Percentiles rank a stretch among this genome's conserved stretches.
These are phyloP conservation scores for Zenarchopterus dispar DNA, from an alignment of 2,797 vertebrate species.

Conservation along the genomic window DNA sequence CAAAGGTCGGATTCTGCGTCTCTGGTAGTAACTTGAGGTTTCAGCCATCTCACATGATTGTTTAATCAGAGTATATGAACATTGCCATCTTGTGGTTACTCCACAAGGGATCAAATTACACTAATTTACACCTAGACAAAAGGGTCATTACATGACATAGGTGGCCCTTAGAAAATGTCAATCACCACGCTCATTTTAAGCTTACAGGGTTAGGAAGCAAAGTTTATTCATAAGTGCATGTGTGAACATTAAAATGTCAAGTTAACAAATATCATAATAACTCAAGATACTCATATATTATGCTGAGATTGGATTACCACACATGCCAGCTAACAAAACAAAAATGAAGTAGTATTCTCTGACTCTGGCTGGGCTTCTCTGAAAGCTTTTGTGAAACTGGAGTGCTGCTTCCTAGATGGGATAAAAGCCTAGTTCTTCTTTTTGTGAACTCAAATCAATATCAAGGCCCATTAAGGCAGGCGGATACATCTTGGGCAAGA, in stretches of 20 bases:
- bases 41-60: slow-evolving; percentile 49
- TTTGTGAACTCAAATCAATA: slow-evolving; percentile 81
- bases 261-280: slow-evolving; percentile 6
- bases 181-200: slow-evolving; percentile 8
- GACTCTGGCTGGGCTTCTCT: slow-evolving; percentile 47
- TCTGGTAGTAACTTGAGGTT: slow-evolving; percentile 58
- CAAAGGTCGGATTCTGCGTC: slow-evolving; percentile 55
- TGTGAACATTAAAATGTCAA: slow-evolving; percentile 1
- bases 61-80: slow-evolving; percentile 70
- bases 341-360: slow-evolving; percentile 29
- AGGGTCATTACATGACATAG: slow-evolving; percentile 9
- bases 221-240: not conserved
- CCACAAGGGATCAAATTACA: slow-evolving; percentile 42
- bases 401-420: slow-evolving; percentile 70
- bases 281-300: not conserved
- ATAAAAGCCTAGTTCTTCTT: slow-evolving; percentile 76
- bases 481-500: slow-evolving; percentile 65
- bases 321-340: slow-evolving; percentile 23
- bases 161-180: not conserved
- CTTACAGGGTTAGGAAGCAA: not conserved
- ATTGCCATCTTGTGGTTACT: slow-evolving; percentile 84
- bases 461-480: slow-evolving; percentile 76
- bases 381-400: slow-evolving; percentile 71
- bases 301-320: slow-evolving; percentile 20
- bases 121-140: slow-evolving; percentile 33